A percentile compares a stretch with the other conserved stretches of the same genome.
Conservation (phyloP, 2,113 vertebrate genomes). For the Microcebus lehilahytsara region DNA sequence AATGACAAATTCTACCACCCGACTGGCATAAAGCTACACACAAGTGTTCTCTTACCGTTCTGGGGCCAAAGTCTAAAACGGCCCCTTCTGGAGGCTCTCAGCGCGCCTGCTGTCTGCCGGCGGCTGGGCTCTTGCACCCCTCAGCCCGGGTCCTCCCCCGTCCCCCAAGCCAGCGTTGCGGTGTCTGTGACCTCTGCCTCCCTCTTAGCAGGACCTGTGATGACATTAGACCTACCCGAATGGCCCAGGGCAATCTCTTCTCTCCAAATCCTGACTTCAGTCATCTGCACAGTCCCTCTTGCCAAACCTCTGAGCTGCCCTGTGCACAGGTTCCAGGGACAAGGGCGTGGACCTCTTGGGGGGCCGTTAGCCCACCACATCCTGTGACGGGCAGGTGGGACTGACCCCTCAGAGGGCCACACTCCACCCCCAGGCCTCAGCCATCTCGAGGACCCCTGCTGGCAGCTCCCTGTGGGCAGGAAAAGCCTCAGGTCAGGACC, state of each 20-base stretch:
- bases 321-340: not conserved
- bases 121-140: rapidly evolving
- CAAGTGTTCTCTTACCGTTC: rapidly evolving
- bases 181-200: not conserved
- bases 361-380: not conserved
- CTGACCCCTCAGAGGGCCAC: not conserved
- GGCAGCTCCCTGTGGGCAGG: not conserved
- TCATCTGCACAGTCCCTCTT: not conserved
- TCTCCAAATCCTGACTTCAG: too few relatives aligned
- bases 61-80: rapidly evolving
- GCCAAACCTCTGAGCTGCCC: too few relatives aligned
- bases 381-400: not conserved
- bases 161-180: too few relatives aligned
- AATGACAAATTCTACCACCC: rapidly evolving
- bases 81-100: not conserved
- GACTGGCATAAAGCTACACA: too few relatives aligned
- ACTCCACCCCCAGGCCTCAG: not conserved
- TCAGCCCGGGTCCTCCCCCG: not conserved
- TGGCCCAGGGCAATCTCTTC: too few relatives aligned
- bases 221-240: not conserved
- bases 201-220: not conserved
- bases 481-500: not conserved
- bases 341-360: not conserved
- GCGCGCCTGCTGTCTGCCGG: not conserved
- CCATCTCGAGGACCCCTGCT: not conserved